Conservation (phyloP, 2,797 vertebrate genomes). For the Rachycentron canadum region DNA sequence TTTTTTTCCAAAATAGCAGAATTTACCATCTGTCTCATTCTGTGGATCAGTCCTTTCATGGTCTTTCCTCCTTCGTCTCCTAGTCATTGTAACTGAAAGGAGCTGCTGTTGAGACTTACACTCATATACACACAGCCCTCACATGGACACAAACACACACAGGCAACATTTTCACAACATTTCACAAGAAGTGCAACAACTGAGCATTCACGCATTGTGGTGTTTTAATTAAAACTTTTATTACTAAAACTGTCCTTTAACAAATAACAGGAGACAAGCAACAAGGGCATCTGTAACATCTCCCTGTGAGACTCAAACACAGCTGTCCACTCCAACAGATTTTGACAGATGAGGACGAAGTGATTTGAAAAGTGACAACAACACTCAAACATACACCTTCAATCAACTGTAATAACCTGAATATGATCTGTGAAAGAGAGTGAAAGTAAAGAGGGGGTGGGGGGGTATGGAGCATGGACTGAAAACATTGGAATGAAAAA, state of each 20-base stretch:
- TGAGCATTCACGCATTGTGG: conserved; percentile 10
- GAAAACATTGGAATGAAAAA: too few species aligned
- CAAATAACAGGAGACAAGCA: conserved; percentile 51
- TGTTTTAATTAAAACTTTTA: conserved; percentile 61
- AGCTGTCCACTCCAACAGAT: conserved; percentile 16
- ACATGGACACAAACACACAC: neutral
- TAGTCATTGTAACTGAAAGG: conserved; percentile 35
- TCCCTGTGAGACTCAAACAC: conserved; percentile 10
- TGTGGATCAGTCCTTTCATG: neutral
- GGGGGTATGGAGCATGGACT: conserved; percentile 3
- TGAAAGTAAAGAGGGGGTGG: neutral
- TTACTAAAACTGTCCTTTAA: conserved; percentile 63
- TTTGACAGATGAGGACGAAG: conserved; percentile 10
- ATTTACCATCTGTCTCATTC: neutral
- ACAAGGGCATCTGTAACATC: conserved; percentile 32
- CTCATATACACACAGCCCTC: neutral
- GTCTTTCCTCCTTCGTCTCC: conserved; percentile 8
- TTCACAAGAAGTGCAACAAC: neutral
- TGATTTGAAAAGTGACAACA: neutral
- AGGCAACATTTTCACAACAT: neutral
- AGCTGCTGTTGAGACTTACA: conserved; percentile 38
- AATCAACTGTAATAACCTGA: conserved; percentile 2
- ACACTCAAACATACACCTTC: conserved; percentile 11
- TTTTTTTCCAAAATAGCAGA: conserved; percentile 11
- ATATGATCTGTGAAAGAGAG: conserved; percentile 3